Evolutionary conservation across 2,888 invertebrate species (phyloP), one percentile per base, ranked within the genome.

Genomic region (Xanthorhoe spadicearia): DNA sequence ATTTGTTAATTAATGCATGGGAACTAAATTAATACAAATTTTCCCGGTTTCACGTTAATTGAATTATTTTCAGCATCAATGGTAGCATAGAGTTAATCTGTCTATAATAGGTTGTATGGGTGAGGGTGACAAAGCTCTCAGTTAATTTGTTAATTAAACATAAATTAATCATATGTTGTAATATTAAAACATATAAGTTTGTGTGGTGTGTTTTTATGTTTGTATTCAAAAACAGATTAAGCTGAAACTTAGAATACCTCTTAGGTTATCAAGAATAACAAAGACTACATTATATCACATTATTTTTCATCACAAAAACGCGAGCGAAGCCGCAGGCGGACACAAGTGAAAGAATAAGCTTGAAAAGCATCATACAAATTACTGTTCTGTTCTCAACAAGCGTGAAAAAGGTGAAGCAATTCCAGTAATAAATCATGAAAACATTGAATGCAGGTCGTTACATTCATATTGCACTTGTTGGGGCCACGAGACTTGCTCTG

Each of bases 391-490:
- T 49, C 58, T 43, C 38, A 54, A 43, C 53, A 43, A 64, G 54
- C 63, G 56, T 51, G 18, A 63, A 68, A 63, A 63, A 48, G 19
- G 52, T 46, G 32, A 60, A 43, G 32, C 61, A 52, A 52, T 54
- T 35, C 52, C 18, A 28, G 61, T 51, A 43, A 66, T 69, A 71
- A 73, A 73, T 69, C 71, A 56, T 61, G 38, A 63, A 69, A 68
- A 72, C 73, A 77, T 63, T 66, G 52, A 72, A 72, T 66, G 63
- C 66, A 73, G 71, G 68, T 73, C 74, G 72, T 76, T 77, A 70
- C 71, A 72, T 74, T 75, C 74, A 69, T 74, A 75, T 72, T 71
- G 74, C 71, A 71, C 66, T 75, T 74, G 75, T 76, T 66, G 52
- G 54, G 53, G 65, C 60, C 38, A 63, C 64, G 60, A 46, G 69